phyloP scores from a whole-genome alignment of 1,140 invertebrate genomes.

The Ostrea denselamellosa region DNA sequence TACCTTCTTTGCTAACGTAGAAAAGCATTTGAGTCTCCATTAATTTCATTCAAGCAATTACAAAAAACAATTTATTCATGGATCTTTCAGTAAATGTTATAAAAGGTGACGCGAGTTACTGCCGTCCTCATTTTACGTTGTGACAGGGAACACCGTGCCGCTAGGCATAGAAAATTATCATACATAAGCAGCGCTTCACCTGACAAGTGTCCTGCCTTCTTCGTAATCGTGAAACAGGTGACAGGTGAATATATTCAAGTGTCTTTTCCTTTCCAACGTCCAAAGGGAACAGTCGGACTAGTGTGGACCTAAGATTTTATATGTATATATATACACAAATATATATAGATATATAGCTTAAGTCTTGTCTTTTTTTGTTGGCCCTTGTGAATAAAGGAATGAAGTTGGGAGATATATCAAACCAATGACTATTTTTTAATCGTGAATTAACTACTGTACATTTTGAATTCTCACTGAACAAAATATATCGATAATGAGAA shows the following conservation, averaged over 20 bases:
- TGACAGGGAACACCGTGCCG: neutral
- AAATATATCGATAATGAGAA: neutral
- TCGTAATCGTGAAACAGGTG: neutral
- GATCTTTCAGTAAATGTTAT: constrained; percentile 3
- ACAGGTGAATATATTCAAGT: constrained; percentile 12
- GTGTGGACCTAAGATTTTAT: constrained; percentile 36
- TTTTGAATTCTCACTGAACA: neutral
- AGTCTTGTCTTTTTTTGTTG: neutral
- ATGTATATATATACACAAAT: neutral
- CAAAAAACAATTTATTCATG: neutral
- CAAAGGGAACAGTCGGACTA: constrained; percentile 9
- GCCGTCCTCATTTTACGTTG: constrained; percentile 5
- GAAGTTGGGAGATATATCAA: neutral
- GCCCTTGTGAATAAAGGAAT: neutral
- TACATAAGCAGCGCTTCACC: neutral
- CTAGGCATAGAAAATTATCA: neutral
- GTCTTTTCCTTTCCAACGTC: neutral
- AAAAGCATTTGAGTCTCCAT: neutral
- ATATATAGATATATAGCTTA: constrained; percentile 24
- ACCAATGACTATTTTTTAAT: neutral
- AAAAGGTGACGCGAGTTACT: constrained; percentile 9
- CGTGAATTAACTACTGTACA: neutral
- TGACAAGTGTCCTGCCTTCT: constrained; percentile 18
- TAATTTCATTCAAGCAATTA: neutral
- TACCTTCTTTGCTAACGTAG: neutral